Evolutionary conservation across 2,797 vertebrate genomes (phyloP).

Genomic region (Diceros bicornis): DNA sequence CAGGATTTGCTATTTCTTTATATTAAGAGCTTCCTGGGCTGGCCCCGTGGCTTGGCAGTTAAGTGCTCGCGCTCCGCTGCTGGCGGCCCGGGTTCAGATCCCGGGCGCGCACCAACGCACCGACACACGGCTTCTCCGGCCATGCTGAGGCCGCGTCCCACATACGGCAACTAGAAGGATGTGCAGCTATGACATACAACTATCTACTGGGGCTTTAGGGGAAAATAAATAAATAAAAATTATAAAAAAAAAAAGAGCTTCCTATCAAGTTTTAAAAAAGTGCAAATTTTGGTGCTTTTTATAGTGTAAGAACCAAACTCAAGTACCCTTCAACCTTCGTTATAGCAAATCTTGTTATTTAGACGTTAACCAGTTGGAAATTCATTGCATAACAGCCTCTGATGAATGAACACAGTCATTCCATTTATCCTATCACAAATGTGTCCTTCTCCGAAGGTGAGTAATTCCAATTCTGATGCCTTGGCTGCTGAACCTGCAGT

Average conservation of each 20-base stretch:
- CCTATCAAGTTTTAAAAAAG: slow-evolving; percentile 52
- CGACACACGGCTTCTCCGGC: too few species aligned
- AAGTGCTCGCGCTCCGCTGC: too few species aligned
- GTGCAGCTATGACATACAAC: too few species aligned
- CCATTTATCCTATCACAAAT: slow-evolving; percentile 43
- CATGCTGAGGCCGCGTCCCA: too few species aligned
- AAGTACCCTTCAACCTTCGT: slow-evolving; percentile 60
- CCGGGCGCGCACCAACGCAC: too few species aligned
- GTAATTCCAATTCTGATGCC: slow-evolving; percentile 38
- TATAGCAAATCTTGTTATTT: slow-evolving; percentile 46
- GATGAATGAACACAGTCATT: slow-evolving; percentile 59
- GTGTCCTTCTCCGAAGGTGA: slow-evolving; percentile 64
- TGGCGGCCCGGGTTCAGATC: too few species aligned
- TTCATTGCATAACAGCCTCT: slow-evolving; percentile 13
- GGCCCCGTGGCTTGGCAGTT: too few species aligned
- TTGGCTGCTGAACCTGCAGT: not conserved
- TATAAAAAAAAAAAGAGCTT: not conserved
- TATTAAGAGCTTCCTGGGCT: slow-evolving; percentile 27
- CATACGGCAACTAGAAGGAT: too few species aligned
- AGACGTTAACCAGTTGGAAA: slow-evolving; percentile 72
- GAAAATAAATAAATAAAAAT: too few species aligned
- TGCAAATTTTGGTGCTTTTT: slow-evolving; percentile 45
- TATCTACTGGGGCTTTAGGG: too few species aligned
- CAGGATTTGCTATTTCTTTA: slow-evolving; percentile 58
- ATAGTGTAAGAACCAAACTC: slow-evolving; percentile 13